phyloP scores from a whole-genome alignment of 1,140 invertebrate species.

The Drosophila nannoptera region DNA sequence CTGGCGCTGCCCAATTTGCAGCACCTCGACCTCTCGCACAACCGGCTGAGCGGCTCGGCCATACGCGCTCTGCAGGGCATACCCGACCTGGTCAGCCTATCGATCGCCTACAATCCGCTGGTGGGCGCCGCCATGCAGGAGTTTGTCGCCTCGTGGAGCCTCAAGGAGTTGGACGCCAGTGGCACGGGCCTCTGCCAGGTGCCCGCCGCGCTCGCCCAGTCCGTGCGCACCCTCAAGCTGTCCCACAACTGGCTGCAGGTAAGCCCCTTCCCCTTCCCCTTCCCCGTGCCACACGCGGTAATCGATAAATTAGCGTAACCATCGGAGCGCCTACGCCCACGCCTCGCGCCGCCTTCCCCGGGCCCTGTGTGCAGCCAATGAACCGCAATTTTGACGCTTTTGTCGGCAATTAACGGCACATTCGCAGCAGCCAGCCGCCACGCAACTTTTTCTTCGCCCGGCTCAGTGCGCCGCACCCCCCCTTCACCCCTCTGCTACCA shows the following conservation, averaged over 20 bases:
- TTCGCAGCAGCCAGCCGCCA: slow-evolving; percentile 44
- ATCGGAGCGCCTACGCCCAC: slow-evolving; percentile 13
- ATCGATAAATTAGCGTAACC: slow-evolving; percentile 54
- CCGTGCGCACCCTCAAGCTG: slow-evolving; percentile 88
- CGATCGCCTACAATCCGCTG: slow-evolving; percentile 86
- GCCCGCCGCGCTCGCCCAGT: slow-evolving; percentile 90
- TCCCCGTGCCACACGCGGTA: neutral
- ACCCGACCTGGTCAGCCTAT: slow-evolving; percentile 86
- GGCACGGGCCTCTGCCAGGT: slow-evolving; percentile 88
- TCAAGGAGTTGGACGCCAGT: slow-evolving; percentile 83
- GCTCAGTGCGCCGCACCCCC: neutral
- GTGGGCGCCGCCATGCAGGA: slow-evolving; percentile 80
- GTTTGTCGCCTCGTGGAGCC: slow-evolving; percentile 79
- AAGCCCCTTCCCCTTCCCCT: slow-evolving; percentile 18
- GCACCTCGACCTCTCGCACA: slow-evolving; percentile 89
- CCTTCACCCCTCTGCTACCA: slow-evolving; percentile 40
- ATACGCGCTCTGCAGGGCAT: slow-evolving; percentile 87
- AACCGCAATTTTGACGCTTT: slow-evolving; percentile 72
- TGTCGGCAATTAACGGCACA: slow-evolving; percentile 72
- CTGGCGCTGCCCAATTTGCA: slow-evolving; percentile 85
- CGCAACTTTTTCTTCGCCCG: slow-evolving; percentile 41
- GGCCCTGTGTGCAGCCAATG: slow-evolving; percentile 50
- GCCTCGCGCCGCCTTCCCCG: neutral
- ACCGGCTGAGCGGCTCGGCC: slow-evolving; percentile 85
- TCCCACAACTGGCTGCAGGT: slow-evolving; percentile 84